Conservation (phyloP, 2,888 invertebrate species). For the Eupithecia abbreviata region DNA sequence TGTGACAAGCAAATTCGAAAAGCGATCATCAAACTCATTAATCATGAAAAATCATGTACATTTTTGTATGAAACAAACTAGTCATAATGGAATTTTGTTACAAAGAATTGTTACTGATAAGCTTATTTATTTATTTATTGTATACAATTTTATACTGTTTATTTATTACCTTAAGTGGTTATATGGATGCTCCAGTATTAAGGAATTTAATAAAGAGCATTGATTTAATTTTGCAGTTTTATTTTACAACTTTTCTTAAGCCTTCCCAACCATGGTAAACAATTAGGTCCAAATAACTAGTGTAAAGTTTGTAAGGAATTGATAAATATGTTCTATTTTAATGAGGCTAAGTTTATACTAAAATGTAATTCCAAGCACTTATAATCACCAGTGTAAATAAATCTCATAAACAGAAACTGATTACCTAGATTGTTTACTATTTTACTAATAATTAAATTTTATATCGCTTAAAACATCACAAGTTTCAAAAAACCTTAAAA, state of each 20-base stretch:
- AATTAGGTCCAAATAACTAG: neutral
- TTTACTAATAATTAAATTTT: neutral
- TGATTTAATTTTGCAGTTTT: conserved; percentile 55
- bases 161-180: conserved; percentile 69
- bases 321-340: neutral
- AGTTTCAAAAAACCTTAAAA: neutral
- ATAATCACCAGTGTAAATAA: neutral
- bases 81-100: conserved; percentile 66
- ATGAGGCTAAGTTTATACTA: neutral
- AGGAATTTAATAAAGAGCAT: conserved; percentile 75
- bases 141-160: conserved; percentile 77
- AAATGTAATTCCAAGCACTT: neutral
- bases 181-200: conserved; percentile 72
- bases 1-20: conserved; percentile 21
- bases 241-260: neutral
- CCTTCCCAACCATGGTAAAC: neutral
- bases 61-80: conserved; percentile 63
- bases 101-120: conserved; percentile 70
- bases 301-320: neutral
- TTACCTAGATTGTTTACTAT: neutral
- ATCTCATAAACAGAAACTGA: neutral
- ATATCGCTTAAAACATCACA: neutral
- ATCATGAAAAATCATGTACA: conserved; percentile 47
- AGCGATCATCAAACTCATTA: conserved; percentile 29
- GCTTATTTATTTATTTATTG: conserved; percentile 76